Conservation (phyloP, 2,113 vertebrate genomes). For the Lophius piscatorius region DNA sequence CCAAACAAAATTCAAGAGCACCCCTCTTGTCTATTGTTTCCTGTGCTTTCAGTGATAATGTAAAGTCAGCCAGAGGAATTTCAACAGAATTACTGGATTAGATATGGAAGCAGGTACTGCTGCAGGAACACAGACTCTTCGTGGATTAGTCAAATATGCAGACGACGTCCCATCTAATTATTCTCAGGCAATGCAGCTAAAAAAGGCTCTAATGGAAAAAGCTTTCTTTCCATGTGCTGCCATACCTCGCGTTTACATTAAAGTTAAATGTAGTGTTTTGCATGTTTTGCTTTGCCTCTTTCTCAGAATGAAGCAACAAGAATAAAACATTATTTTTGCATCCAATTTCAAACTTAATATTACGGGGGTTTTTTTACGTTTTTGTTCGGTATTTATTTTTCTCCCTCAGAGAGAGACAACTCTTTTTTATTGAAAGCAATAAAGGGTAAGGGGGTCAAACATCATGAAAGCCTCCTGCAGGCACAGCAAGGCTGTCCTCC, state of each 20-base stretch:
- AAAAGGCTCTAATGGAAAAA: conserved; percentile 1
- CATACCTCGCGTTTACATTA: neutral
- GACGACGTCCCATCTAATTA: conserved; percentile 50
- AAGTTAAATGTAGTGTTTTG: conserved; percentile 11
- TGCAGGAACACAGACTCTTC: conserved; percentile 53
- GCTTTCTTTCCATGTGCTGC: neutral
- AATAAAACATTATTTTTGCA: neutral
- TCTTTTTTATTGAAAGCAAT: conserved; percentile 13
- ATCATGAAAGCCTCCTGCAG: conserved; percentile 25
- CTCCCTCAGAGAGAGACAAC: neutral
- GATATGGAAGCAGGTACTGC: conserved; percentile 48
- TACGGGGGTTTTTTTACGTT: neutral
- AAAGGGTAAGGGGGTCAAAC: conserved; percentile 48
- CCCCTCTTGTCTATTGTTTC: conserved; percentile 30
- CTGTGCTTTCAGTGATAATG: conserved; percentile 12
- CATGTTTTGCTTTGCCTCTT: neutral
- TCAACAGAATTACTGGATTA: conserved; percentile 59
- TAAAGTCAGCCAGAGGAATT: conserved; percentile 24
- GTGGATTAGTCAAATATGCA: conserved; percentile 50
- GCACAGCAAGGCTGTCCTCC: conserved; percentile 46
- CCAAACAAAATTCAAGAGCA: neutral
- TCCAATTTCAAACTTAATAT: too few relatives aligned
- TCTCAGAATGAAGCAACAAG: neutral
- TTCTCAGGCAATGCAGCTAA: conserved; percentile 36
- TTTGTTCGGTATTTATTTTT: too few relatives aligned